phyloP scores from a whole-genome alignment of 2,113 vertebrate genomes.

The Sturnus vulgaris region DNA sequence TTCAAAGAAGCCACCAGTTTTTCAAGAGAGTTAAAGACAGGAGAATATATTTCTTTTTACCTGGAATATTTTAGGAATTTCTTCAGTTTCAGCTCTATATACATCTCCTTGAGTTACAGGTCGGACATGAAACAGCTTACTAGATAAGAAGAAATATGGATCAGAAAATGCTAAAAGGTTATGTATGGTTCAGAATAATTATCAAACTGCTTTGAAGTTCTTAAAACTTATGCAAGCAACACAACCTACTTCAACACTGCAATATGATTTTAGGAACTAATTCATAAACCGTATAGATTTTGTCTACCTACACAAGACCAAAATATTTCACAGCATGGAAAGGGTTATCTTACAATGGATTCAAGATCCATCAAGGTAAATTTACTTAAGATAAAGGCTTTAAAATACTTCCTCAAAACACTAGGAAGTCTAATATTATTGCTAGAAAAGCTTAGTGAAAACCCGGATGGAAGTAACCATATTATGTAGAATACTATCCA shows the following conservation, averaged over 20 bases:
- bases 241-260: fast-evolving
- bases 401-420: background rate
- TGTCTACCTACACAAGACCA: background rate
- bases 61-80: conserved; percentile 99
- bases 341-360: background rate
- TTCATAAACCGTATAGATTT: background rate
- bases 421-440: background rate
- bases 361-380: background rate
- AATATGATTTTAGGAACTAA: background rate
- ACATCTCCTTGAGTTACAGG: conserved; percentile 98
- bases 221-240: background rate
- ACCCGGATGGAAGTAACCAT: background rate
- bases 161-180: conserved; percentile 1
- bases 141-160: conserved; percentile 62
- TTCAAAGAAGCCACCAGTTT: background rate
- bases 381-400: background rate
- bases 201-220: background rate
- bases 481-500: background rate
- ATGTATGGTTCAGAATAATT: background rate
- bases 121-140: conserved; percentile 97
- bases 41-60: conserved; percentile 61
- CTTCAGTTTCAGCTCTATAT: conserved; percentile 95
- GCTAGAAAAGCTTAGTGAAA: background rate
- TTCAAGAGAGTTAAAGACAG: background rate
- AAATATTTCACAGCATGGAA: background rate